These are phyloP conservation scores for Narcine bancroftii DNA, from an alignment of 2,113 vertebrate genomes.

Conservation along the genomic window DNA sequence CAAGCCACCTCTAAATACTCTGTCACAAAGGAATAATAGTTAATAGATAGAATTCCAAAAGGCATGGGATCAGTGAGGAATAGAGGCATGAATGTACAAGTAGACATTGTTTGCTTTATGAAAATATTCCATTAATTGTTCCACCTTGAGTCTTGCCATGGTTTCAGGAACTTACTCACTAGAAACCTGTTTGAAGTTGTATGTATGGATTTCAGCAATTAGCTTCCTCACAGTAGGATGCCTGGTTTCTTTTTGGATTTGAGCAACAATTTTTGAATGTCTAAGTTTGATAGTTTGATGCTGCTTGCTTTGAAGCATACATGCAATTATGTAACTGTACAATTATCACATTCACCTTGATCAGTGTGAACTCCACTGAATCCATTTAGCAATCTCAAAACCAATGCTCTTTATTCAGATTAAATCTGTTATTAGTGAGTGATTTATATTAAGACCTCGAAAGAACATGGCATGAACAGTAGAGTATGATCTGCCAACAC, in stretches of 20 bases:
- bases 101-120: neutral
- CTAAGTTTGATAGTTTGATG: neutral
- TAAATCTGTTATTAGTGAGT: neutral
- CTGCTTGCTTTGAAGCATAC: constrained; percentile 2
- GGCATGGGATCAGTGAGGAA: neutral
- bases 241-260: too few relatives aligned
- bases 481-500: neutral
- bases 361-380: neutral
- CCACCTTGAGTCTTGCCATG: neutral
- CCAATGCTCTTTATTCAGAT: neutral
- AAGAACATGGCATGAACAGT: neutral
- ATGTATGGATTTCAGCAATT: too few relatives aligned
- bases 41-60: too few relatives aligned
- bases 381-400: neutral
- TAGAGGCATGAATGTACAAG: neutral
- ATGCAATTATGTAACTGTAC: neutral
- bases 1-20: too few relatives aligned
- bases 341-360: neutral
- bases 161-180: neutral
- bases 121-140: neutral
- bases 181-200: neutral
- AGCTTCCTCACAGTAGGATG: too few relatives aligned
- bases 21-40: too few relatives aligned
- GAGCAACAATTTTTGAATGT: neutral
- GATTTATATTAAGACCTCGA: neutral